Base-by-base conservation (phyloP, 1,140 invertebrate genomes). In the Ganaspis sp. region DNA sequence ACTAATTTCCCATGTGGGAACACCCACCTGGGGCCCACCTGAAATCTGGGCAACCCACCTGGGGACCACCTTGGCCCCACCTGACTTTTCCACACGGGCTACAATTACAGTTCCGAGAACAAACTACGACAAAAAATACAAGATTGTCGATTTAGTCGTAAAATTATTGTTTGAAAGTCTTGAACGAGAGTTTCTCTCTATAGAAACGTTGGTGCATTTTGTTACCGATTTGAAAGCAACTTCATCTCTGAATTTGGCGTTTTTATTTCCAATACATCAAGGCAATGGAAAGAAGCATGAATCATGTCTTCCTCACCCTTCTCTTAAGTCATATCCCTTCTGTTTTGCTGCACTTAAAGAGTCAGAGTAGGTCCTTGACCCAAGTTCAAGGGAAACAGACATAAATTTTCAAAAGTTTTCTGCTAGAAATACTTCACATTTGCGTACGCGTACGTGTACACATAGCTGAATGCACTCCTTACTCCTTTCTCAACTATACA, bases 281-380 rank as follows among this genome's bases (percentile, higher is more conserved):
- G 23, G 2, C 4, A 23, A 29, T n/a, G 29, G 23, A 29, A 5
- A 29, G 15, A 29, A 29, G 23, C 11, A 29, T 64, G 9, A 64
- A 64, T 64, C 54, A 29, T 64, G 23, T 26, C 26, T 64, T 29
- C 15, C 23, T 64, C 5, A 9, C 23, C 54, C 11, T 15, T 58
- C 4, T 58, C 26, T 15, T 64, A 17, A 1, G 4, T 64, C 5
- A 11, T 29, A 29, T 29, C 26, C 26, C 9, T 64, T 9, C 54
- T 64, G 26, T 64, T 64, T 64, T 64, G 54, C 11, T 64, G 54
- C 54, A 64, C 26, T 64, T 64, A 29, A 49, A 64, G 54, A 15
- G 54, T 64, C 54, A 29, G 53, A 29, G 54, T 29, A 29, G 54
- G 54, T 64, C 23, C 54, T 29, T 64, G 54, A 64, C 23, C 54